Base-by-base conservation (phyloP, 2,888 invertebrate genomes). In the Caenorhabditis becei region DNA sequence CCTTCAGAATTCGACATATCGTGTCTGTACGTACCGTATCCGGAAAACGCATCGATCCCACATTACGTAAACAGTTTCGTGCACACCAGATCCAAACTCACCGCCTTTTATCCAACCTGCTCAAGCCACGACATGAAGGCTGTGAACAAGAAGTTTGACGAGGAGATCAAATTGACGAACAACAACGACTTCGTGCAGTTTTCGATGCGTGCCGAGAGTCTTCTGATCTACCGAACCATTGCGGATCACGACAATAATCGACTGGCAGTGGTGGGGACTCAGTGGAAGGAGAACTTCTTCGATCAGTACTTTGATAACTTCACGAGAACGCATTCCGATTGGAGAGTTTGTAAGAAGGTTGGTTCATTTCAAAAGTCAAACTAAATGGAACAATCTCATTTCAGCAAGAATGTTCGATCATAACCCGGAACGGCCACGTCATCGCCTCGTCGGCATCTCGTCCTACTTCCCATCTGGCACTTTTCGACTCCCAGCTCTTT, bases 61-160 rank as follows among this genome's bases (percentile, higher is more conserved):
- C 80, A 82, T 58, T 87, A 83, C 54, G 71, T 86, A 51, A 83
- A 83, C 58, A 82, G 87, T n/a, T 89, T 89, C 66, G 87, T 88
- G 10, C 83, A 87, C 35, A 83, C 82, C 10, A 41, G 84, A 49
- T 77, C 82, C 7, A 83, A 87, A 47, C 66, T 88, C 10, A 85
- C 86, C 2, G 85, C 84, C 7, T 86, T 85, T 58, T 89, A 87
- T 78, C 89, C 89, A 1, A 61, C 66, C 26, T 89, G 87, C 20
- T 80, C 86, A 10, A 62, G 53, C 23, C 37, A 62, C 2, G 63
- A 65, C 11, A 81, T 86, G 82, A 86, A 86, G 65, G 59, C 61
- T 41, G 63, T 85, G 0, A 79, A 61, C 20, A 71, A 70, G 14
- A 85, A 85, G 59, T 84, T 86, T 37, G 85, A 84, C 37, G 72